Conservation (phyloP, 2,888 invertebrate species). For the Drosophila subsilvestris region DNA sequence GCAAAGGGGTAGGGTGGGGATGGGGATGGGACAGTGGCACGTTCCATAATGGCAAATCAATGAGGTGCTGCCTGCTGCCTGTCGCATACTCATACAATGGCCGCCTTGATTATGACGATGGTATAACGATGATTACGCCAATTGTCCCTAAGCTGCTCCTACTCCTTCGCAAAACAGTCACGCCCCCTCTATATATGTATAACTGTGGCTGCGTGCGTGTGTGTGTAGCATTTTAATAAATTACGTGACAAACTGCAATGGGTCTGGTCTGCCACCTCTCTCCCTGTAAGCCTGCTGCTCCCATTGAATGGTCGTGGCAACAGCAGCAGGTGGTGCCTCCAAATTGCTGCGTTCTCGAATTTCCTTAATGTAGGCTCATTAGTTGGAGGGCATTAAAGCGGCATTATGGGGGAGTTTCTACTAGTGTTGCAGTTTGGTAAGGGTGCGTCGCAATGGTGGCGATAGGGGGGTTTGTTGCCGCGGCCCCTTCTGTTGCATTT, state of each 20-base stretch:
- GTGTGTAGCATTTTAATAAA: slow-evolving; percentile 77
- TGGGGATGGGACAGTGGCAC: slow-evolving; percentile 62
- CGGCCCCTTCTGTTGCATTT: slow-evolving; percentile 47
- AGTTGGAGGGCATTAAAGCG: slow-evolving; percentile 73
- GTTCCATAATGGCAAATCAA: slow-evolving; percentile 79
- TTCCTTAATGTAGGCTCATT: slow-evolving; percentile 76
- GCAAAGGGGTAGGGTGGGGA: not conserved
- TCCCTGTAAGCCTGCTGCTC: slow-evolving; percentile 10
- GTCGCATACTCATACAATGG: slow-evolving; percentile 59
- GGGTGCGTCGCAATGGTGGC: slow-evolving; percentile 10
- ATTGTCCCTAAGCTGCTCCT: slow-evolving; percentile 53
- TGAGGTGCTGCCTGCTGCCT: slow-evolving; percentile 56
- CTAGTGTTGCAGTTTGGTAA: not conserved
- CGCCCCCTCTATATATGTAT: slow-evolving; percentile 28
- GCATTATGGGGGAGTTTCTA: slow-evolving; percentile 57
- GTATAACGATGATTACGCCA: slow-evolving; percentile 76
- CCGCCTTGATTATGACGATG: slow-evolving; percentile 71
- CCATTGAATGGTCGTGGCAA: slow-evolving; percentile 10
- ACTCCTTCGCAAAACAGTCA: slow-evolving; percentile 13
- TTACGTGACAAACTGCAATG: slow-evolving; percentile 77
- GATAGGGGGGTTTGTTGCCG: slow-evolving; percentile 50
- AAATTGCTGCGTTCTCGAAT: slow-evolving; percentile 57
- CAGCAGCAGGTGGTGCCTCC: slow-evolving; percentile 64
- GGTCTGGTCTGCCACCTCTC: slow-evolving; percentile 44
- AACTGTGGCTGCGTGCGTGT: slow-evolving; percentile 29